These are phyloP conservation scores for Aptenodytes patagonicus DNA, from an alignment of 2,113 vertebrate species.

Conservation along the genomic window DNA sequence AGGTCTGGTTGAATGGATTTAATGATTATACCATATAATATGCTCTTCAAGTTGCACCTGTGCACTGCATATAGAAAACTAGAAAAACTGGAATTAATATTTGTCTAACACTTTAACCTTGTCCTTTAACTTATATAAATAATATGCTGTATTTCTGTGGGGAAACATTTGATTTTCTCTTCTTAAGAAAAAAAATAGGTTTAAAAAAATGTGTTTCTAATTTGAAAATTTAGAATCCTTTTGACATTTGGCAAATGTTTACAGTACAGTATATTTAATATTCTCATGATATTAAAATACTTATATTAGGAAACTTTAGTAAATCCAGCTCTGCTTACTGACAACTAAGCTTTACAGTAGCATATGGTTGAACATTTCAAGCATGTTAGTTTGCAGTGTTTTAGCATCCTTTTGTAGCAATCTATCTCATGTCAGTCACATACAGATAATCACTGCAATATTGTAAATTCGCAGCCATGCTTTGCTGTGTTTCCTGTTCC, in stretches of 20 bases:
- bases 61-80: constrained; percentile 82
- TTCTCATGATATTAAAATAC: not conserved
- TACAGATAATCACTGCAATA: not conserved
- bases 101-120: constrained; percentile 84
- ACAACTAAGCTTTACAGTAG: not conserved
- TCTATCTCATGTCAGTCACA: not conserved
- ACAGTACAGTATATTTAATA: not conserved
- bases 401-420: not conserved
- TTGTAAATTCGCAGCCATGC: not conserved
- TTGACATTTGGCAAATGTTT: constrained; percentile 12
- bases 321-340: not conserved
- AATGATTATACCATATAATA: constrained; percentile 84
- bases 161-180: constrained; percentile 48
- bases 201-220: constrained; percentile 18
- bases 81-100: constrained; percentile 81
- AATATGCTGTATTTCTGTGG: constrained; percentile 47
- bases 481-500: constrained; percentile 3
- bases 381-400: not conserved
- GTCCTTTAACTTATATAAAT: constrained; percentile 76
- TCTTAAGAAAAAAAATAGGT: not conserved
- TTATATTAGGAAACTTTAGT: not conserved
- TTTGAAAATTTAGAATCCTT: constrained; percentile 31
- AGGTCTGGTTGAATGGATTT: constrained; percentile 85
- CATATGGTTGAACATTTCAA: not conserved
- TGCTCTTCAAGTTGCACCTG: constrained; percentile 81